A percentile compares a stretch with the other conserved stretches of the same genome.
phyloP scores from a whole-genome alignment of 2,888 invertebrate genomes.

The Leucophenga maculata region DNA sequence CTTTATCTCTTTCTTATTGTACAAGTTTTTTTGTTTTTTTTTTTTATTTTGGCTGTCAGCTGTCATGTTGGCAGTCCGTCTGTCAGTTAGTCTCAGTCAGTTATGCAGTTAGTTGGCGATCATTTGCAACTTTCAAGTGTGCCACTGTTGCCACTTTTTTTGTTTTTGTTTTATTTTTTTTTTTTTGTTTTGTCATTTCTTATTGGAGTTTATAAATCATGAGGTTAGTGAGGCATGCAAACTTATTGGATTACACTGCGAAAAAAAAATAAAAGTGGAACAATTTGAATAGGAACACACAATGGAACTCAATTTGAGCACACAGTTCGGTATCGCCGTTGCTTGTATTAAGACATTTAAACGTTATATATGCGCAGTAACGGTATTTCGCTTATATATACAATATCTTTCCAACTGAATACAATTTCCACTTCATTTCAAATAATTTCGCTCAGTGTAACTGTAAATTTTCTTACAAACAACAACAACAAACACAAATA shows the following conservation, averaged over 20 bases:
- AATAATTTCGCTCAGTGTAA: too few species aligned
- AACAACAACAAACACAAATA: slow-evolving; percentile 4
- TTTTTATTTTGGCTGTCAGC: slow-evolving; percentile 6
- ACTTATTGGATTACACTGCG: too few species aligned
- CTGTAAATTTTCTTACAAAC: not conserved
- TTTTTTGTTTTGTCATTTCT: not conserved
- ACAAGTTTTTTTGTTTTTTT: not conserved
- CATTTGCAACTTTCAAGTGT: not conserved
- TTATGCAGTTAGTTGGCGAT: not conserved
- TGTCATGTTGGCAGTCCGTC: slow-evolving; percentile 1
- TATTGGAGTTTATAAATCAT: slow-evolving; percentile 47
- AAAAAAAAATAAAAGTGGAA: too few species aligned
- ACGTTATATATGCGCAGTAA: too few species aligned
- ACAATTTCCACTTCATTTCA: too few species aligned
- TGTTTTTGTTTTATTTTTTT: not conserved
- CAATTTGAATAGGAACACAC: too few species aligned
- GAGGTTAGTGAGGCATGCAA: slow-evolving; percentile 56
- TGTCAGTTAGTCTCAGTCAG: not conserved
- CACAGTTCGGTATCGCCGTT: too few species aligned
- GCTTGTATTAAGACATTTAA: too few species aligned
- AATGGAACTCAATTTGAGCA: too few species aligned
- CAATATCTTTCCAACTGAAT: too few species aligned
- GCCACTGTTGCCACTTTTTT: not conserved
- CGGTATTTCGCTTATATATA: too few species aligned
- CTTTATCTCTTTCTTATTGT: not conserved